These are phyloP conservation scores for Hirundo rustica DNA, from an alignment of 2,797 vertebrate species.

Conservation along the genomic window DNA sequence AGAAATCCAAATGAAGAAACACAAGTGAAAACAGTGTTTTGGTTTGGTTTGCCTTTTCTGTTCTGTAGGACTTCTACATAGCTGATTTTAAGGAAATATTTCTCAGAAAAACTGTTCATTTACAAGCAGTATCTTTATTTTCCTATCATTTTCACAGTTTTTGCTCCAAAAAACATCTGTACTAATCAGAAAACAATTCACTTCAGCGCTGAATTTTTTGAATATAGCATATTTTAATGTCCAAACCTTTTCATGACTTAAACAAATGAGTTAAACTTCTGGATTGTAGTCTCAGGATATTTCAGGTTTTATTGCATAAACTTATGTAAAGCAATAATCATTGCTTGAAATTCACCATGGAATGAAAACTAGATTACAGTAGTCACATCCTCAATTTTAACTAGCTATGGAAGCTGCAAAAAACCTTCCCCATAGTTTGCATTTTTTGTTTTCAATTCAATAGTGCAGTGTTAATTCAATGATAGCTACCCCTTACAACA, in stretches of 20 bases:
- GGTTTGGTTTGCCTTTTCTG: not conserved
- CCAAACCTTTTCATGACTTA: not conserved
- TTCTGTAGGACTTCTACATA: not conserved
- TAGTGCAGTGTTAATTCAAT: not conserved
- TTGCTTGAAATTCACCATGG: not conserved
- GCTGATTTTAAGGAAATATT: not conserved
- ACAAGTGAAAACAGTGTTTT: not conserved
- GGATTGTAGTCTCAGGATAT: not conserved
- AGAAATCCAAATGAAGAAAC: slow-evolving; percentile 3
- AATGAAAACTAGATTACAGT: not conserved
- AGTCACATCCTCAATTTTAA: not conserved
- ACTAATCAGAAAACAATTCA: not conserved
- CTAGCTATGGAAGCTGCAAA: not conserved
- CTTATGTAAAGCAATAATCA: not conserved
- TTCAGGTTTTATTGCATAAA: not conserved
- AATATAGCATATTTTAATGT: not conserved
- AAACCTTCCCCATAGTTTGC: not conserved
- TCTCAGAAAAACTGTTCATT: not conserved
- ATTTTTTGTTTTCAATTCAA: not conserved
- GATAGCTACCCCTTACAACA: not conserved
- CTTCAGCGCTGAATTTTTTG: not conserved
- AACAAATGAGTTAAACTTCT: not conserved
- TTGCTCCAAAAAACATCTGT: not conserved
- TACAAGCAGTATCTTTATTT: not conserved
- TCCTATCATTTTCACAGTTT: not conserved